Base-by-base conservation (phyloP, 1,140 invertebrate species). In the Drosophila kepulauana region DNA sequence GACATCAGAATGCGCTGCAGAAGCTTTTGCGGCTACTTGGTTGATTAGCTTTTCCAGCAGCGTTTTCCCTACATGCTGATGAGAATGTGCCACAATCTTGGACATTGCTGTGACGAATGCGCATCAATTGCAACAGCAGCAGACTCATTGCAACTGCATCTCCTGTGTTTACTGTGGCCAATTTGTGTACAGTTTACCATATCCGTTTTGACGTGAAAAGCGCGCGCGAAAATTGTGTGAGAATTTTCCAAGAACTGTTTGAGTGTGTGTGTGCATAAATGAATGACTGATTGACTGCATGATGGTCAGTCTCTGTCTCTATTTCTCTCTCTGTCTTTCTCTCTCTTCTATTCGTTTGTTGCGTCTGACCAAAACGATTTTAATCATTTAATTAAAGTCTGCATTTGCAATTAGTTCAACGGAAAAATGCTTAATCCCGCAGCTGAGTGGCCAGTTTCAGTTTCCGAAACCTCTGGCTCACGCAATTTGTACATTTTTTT, bases 301-400 rank as follows among this genome's bases (percentile, higher is more conserved):
- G 79, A 62, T 69, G 69, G 45, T 38, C 69, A 69, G 70, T 61
- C 68, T 52, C 63, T 80, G 48, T 61, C 54, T 70, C 46, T 79
- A 51, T 75, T 43, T 79, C 52, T 45, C 5, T 38, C 28, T 15
- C 25, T 28, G 1, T 48, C 13, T 46, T 15, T 25, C 30, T 46
- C 11, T 38, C 35, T 38, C 20, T 25, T 79, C 57, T 46, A 6
- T 41, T 13, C 8, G 6, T 41, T 25, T 45, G 35, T 16, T 7
- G 30, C 59, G 8, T 41, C 25, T 20, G 38, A 20, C 51, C 35
- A 57, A 38, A 30, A 52, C 66, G 84, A 88, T 88, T 73, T 78
- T 89, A 88, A 88, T 88, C 85, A 88, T 88, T 88, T 88, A 88
- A 88, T 88, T 88, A 88, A 89, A 88, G 85, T 88, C 78, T 89